These are phyloP conservation scores for Orchestes rusci DNA, from an alignment of 2,888 invertebrate species.

Conservation along the genomic window DNA sequence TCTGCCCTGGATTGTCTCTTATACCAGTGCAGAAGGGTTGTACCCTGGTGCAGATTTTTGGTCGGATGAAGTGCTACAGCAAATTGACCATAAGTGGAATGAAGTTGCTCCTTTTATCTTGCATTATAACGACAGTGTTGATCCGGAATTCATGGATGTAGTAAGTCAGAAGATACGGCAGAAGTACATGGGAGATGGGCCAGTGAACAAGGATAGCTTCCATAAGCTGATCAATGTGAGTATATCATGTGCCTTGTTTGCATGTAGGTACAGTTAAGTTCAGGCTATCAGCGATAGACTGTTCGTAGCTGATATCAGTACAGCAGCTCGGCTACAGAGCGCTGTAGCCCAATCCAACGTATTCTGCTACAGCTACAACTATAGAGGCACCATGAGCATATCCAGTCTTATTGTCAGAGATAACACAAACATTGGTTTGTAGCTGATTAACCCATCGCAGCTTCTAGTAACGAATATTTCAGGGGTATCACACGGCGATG, in stretches of 20 bases:
- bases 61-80: conserved; percentile 31
- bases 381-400: conserved; percentile 52
- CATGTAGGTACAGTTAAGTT: too few relatives aligned
- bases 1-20: conserved; percentile 62
- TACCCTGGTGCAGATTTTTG: conserved; percentile 53
- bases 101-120: conserved; percentile 39
- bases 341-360: conserved; percentile 50
- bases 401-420: conserved; percentile 39
- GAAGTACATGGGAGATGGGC: conserved; percentile 36
- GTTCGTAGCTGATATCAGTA: conserved; percentile 54
- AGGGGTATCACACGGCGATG: conserved; percentile 63
- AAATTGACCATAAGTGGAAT: conserved; percentile 38
- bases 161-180: conserved; percentile 36
- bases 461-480: conserved; percentile 14
- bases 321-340: conserved; percentile 54
- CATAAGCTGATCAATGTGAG: conserved; percentile 26
- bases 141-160: conserved; percentile 25
- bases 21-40: conserved; percentile 65
- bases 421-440: not conserved
- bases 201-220: conserved; percentile 33
- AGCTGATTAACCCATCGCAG: too few relatives aligned
- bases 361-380: conserved; percentile 58
- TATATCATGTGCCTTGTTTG: too few relatives aligned
- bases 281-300: conserved; percentile 58
- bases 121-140: conserved; percentile 40